These are phyloP conservation scores for Trissolcus japonicus DNA, from an alignment of 2,888 invertebrate species.

Conservation along the genomic window DNA sequence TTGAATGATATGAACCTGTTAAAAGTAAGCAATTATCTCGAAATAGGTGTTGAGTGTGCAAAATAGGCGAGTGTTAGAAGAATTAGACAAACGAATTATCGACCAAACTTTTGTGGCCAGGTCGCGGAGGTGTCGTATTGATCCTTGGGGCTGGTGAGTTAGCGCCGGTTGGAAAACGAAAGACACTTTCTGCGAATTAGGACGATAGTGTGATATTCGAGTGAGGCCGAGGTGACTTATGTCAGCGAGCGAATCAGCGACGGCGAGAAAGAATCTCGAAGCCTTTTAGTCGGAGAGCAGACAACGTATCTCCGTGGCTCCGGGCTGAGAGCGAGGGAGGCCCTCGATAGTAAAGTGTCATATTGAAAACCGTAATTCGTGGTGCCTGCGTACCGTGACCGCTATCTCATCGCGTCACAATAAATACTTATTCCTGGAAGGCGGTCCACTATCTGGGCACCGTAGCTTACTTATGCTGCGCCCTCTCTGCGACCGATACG, in stretches of 20 bases:
- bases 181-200: slow-evolving; percentile 54
- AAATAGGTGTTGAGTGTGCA: too few relatives aligned
- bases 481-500: slow-evolving; percentile 57
- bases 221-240: slow-evolving; percentile 35
- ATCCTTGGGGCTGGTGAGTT: slow-evolving; percentile 56
- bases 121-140: slow-evolving; percentile 62
- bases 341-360: slow-evolving; percentile 70
- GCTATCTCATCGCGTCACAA: slow-evolving; percentile 75
- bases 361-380: slow-evolving; percentile 76
- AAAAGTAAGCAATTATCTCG: too few relatives aligned
- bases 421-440: slow-evolving; percentile 76
- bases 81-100: slow-evolving; percentile 65
- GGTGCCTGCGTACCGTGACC: slow-evolving; percentile 66
- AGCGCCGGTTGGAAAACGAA: slow-evolving; percentile 40
- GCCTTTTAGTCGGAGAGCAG: slow-evolving; percentile 71
- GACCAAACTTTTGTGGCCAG: slow-evolving; percentile 63
- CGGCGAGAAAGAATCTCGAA: slow-evolving; percentile 62
- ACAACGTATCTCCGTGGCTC: slow-evolving; percentile 65
- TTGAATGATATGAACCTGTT: too few relatives aligned
- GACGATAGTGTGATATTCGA: slow-evolving; percentile 42
- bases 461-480: slow-evolving; percentile 71
- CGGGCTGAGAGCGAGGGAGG: slow-evolving; percentile 58
- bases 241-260: slow-evolving; percentile 34
- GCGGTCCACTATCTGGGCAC: slow-evolving; percentile 63
- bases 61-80: slow-evolving; percentile 33